Base-by-base conservation (phyloP, 2,113 vertebrate species). In the Picathartes gymnocephalus region DNA sequence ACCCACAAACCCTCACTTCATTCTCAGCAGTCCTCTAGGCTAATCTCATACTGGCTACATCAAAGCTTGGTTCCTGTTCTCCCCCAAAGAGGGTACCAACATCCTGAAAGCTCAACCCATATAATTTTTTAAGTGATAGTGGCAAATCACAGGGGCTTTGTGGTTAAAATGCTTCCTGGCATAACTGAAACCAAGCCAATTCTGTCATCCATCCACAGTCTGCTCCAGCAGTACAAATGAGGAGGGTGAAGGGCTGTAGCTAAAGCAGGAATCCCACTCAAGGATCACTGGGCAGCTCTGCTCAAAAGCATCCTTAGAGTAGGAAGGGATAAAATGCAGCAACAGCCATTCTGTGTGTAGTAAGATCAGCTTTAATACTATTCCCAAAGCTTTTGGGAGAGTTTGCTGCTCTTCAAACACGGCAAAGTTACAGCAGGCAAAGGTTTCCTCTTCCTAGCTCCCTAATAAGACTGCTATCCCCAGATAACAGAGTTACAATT, bases 111-210 rank as follows among this genome's bases (percentile, higher is more conserved):
- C 56, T 86, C 56, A 27, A 27, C 0, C 3, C 25, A 37, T 13
- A 48, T 31, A 51, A 47, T 14, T 61, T 69, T 95, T 45, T 10
- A 82, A 87, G 30, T 17, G 65, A 51, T 44, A 3, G 6, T n/a
- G 42, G 50, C 61, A 94, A 94, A 94, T 90, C 93, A 50, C 79
- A 48, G 51, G 51, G 35, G 61, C 28, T 90, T 33, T 81, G 91
- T 1, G 6, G 86, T 54, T 51, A 33, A 80, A 94, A 90, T 2
- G 5, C 25, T 83, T 92, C 93, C 81, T 82, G 6, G 0, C 10
- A 2, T 50, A 37, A 58, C 0, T 77, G 71, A 77, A 83, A 70
- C 20, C 17, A 25, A 70, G 73, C 50, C 84, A 87, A 4, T 15
- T 48, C 60, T 71, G 61, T 25, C 2, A 0, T 3, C 2, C 12